phyloP scores from a whole-genome alignment of 1,140 invertebrate species.

The Hyposmocoma kahamanoa region DNA sequence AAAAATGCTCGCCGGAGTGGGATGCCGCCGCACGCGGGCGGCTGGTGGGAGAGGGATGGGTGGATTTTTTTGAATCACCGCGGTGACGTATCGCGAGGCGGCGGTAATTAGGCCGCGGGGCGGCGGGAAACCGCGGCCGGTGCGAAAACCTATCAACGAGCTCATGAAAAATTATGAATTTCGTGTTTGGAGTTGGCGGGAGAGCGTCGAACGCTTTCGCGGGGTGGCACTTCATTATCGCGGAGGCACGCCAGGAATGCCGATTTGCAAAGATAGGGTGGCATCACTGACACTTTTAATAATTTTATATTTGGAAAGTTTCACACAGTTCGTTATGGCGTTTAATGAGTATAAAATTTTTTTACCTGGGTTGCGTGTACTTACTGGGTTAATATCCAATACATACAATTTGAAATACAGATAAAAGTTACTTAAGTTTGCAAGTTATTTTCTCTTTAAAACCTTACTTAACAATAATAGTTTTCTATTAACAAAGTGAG shows the following conservation, averaged over 20 bases:
- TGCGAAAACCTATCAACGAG: constrained; percentile 70
- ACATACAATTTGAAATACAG: no score
- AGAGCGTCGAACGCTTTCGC: constrained; percentile 16
- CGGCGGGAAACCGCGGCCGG: constrained; percentile 67
- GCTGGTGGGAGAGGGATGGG: constrained; percentile 50
- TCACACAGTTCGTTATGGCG: no score
- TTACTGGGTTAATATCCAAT: no score
- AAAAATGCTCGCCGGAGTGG: constrained; percentile 64
- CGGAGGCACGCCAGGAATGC: constrained; percentile 45
- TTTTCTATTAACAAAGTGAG: no score
- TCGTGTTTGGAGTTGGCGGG: constrained; percentile 50
- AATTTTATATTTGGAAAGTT: no score
- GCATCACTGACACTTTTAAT: constrained; percentile 34
- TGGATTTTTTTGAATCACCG: constrained; percentile 68
- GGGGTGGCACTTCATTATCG: constrained; percentile 53
- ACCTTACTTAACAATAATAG: no score
- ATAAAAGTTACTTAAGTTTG: no score
- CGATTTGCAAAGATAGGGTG: constrained; percentile 23
- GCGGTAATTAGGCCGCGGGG: constrained; percentile 70
- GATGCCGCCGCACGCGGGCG: constrained; percentile 33
- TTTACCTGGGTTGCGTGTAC: no score
- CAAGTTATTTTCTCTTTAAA: no score
- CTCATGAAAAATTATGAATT: constrained; percentile 73
- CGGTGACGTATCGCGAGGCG: constrained; percentile 65
- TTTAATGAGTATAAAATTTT: no score